phyloP scores from a whole-genome alignment of 2,113 vertebrate genomes.

The Oophaga pumilio region DNA sequence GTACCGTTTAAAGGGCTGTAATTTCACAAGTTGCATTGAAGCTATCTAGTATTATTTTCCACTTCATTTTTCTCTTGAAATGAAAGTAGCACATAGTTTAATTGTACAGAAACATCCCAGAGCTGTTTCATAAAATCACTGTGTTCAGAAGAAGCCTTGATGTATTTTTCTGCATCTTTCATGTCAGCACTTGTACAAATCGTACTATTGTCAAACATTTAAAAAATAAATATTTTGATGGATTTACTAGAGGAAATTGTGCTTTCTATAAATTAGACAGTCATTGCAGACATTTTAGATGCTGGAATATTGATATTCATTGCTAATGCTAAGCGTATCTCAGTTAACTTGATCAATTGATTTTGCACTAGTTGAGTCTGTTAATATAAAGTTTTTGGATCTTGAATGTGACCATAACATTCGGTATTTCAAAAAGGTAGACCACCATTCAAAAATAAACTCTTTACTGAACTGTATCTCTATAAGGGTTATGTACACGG shows the following conservation, averaged over 20 bases:
- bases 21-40: neutral
- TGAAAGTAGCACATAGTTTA: neutral
- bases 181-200: conserved; percentile 18
- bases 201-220: conserved; percentile 17
- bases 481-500: no score
- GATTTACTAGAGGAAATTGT: neutral
- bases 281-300: neutral
- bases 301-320: neutral
- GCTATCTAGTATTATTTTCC: neutral
- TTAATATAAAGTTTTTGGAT: neutral
- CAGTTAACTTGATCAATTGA: neutral
- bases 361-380: neutral
- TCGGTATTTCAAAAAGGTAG: no score
- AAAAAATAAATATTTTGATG: conserved; percentile 16
- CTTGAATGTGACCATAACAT: neutral
- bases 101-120: conserved; percentile 2
- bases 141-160: conserved; percentile 27
- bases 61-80: conserved; percentile 20
- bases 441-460: no score
- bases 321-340: neutral
- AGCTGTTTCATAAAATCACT: conserved; percentile 21
- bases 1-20: neutral
- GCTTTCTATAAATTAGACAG: neutral
- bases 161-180: conserved; percentile 10
- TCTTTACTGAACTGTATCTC: no score